phyloP scores from a whole-genome alignment of 2,113 vertebrate genomes.

The Solea senegalensis region DNA sequence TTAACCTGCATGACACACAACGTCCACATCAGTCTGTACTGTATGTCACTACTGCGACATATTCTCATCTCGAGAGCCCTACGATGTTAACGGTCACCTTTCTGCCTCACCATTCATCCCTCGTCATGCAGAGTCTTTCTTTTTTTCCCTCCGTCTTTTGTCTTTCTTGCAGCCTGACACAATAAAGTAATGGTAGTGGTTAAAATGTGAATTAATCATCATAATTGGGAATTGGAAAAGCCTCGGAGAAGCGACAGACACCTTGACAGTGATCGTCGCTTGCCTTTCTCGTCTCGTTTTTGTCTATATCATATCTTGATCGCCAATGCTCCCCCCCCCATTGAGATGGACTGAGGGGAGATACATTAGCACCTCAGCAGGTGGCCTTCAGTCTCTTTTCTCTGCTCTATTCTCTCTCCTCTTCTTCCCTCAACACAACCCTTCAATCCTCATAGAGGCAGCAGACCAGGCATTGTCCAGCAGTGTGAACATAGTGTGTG shows the following conservation, averaged over 20 bases:
- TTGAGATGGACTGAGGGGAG: conserved; percentile 52
- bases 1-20: conserved; percentile 24
- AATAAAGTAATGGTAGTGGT: conserved; percentile 16
- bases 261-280: no score
- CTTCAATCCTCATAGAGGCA: conserved; percentile 39
- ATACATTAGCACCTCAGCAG: conserved; percentile 82
- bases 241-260: no score
- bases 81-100: neutral
- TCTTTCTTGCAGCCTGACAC: conserved; percentile 12
- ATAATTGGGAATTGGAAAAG: neutral
- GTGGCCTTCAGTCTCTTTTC: conserved; percentile 69
- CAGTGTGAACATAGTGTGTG: conserved; percentile 10
- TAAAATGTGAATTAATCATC: conserved; percentile 21
- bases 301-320: conserved; percentile 69
- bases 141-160: neutral
- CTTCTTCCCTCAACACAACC: conserved; percentile 28
- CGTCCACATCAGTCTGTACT: conserved; percentile 9
- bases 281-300: neutral
- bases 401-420: conserved; percentile 34
- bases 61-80: conserved; percentile 1
- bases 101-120: neutral
- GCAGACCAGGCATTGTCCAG: conserved; percentile 41
- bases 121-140: neutral
- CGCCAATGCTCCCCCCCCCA: conserved; percentile 58
- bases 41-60: neutral